phyloP scores from a whole-genome alignment of 53 echinoderm and acorn worm genomes.

The Actinopyga echinites region DNA sequence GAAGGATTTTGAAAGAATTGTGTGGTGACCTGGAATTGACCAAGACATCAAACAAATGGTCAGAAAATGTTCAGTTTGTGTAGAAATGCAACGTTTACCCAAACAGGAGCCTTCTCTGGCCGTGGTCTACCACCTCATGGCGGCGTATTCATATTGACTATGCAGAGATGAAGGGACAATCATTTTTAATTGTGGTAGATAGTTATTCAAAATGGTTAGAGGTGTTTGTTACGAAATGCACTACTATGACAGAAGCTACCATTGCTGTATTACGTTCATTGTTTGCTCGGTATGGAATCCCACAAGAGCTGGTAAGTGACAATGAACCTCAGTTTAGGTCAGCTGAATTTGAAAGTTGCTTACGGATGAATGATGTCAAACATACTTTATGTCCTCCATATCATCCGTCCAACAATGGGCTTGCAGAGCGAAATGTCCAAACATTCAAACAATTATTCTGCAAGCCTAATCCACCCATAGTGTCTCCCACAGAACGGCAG shows the following conservation, averaged over 20 bases:
- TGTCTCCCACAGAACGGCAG: too few relatives aligned
- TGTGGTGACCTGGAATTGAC: conserved; percentile 60
- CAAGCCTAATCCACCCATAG: too few relatives aligned
- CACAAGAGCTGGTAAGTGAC: neutral
- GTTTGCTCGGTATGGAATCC: conserved; percentile 11
- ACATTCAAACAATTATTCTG: too few relatives aligned
- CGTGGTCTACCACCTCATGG: neutral
- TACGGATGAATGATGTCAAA: neutral
- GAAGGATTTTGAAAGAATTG: conserved; percentile 39
- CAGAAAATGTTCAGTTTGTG: neutral
- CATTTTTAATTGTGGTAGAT: conserved; percentile 4
- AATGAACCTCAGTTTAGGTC: conserved; percentile 34
- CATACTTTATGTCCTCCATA: neutral
- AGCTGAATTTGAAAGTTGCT: neutral
- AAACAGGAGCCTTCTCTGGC: neutral
- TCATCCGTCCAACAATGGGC: too few relatives aligned
- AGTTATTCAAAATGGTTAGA: conserved; percentile 36
- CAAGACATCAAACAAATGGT: conserved; percentile 50
- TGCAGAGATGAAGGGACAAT: conserved; percentile 26
- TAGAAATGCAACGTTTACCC: neutral
- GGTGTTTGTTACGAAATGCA: neutral
- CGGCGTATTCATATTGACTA: conserved; percentile 21
- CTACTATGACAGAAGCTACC: conserved; percentile 6
- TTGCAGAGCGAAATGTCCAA: too few relatives aligned
- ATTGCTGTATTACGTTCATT: conserved; percentile 8